Evolutionary conservation across 2,113 vertebrate genomes (phyloP).

Genomic region (Periophthalmus modestus): DNA sequence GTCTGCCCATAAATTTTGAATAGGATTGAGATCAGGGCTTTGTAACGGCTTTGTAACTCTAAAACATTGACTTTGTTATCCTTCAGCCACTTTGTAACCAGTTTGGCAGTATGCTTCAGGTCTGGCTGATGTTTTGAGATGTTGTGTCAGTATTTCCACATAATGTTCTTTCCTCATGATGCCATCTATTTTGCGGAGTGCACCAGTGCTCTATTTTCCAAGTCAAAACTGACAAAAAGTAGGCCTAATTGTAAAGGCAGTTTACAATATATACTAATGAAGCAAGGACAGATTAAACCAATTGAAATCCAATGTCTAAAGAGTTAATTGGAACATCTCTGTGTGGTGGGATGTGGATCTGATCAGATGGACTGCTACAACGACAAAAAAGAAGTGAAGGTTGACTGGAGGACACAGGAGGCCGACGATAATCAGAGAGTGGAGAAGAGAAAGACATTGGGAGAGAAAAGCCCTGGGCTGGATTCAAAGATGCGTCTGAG

Average conservation of each 20-base stretch:
- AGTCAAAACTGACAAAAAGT: too few relatives aligned
- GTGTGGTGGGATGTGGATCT: conserved; percentile 3
- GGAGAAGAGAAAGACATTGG: not conserved
- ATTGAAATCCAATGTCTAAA: conserved; percentile 3
- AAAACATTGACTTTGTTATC: too few relatives aligned
- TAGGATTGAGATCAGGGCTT: too few relatives aligned
- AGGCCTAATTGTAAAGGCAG: rapidly evolving
- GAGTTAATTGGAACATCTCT: not conserved
- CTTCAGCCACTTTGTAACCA: too few relatives aligned
- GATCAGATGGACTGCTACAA: conserved; percentile 1
- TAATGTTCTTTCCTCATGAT: too few relatives aligned
- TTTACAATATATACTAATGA: not conserved
- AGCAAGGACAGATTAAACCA: not conserved
- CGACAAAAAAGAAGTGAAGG: conserved; percentile 2
- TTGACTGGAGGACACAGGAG: not conserved
- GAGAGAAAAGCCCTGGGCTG: conserved; percentile 32
- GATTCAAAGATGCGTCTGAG: conserved; percentile 39
- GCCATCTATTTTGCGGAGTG: too few relatives aligned
- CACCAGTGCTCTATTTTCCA: too few relatives aligned
- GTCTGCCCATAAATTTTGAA: too few relatives aligned
- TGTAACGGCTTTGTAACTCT: too few relatives aligned
- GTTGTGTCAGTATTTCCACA: too few relatives aligned
- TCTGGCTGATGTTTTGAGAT: too few relatives aligned
- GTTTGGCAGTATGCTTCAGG: too few relatives aligned
- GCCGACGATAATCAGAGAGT: not conserved